Evolutionary conservation across 2,797 vertebrate genomes (phyloP), one percentile per base, ranked within the genome.

Genomic region (Phrynocephalus guinanensis): DNA sequence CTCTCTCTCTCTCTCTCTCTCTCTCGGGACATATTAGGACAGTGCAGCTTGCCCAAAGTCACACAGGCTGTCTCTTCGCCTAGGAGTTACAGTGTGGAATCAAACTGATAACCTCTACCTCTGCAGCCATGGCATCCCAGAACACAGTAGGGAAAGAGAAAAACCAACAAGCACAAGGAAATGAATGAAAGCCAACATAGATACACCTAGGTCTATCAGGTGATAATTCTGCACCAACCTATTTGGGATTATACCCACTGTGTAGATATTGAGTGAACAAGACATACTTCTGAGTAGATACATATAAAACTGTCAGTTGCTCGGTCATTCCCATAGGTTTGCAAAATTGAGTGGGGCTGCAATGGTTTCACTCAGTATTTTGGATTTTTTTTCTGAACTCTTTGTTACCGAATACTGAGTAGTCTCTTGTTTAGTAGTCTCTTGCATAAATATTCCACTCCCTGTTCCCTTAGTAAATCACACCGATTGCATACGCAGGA

Each of bases 311-410:
- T 79, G 8, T 2, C 52, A 30, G 52, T 60, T 20, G 22, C 16
- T 60, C 56, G 48, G 83, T 11, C 67, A 0, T 6, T 85, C 5
- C 72, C 73, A 72, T 15, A 56, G 33, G 1, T n/a, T 13, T 70
- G 63, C 63, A 88, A 81, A 85, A 16, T n/a, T 30, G 11, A 6
- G 33, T 26, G 11, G 24, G 77, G 6, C 16, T 83, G 11, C 38
- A 86, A 44, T 79, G 6, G 70, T 13, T 70, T 85, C 75, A 18
- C 20, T 77, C 1, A 0, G 6, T 38, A 38, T 22, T 86, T 82
- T 89, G 87, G 87, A 87, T 81, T 24, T 18, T 88, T 88, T 86
- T 75, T 70, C 83, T 75, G 86, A 56, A 80, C 88, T 91, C 82
- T 9, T 87, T 83, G 70, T 50, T 87, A 79, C 26, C 5, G 10